phyloP scores from a whole-genome alignment of 2,113 vertebrate species.

The Toxotes chatareus region DNA sequence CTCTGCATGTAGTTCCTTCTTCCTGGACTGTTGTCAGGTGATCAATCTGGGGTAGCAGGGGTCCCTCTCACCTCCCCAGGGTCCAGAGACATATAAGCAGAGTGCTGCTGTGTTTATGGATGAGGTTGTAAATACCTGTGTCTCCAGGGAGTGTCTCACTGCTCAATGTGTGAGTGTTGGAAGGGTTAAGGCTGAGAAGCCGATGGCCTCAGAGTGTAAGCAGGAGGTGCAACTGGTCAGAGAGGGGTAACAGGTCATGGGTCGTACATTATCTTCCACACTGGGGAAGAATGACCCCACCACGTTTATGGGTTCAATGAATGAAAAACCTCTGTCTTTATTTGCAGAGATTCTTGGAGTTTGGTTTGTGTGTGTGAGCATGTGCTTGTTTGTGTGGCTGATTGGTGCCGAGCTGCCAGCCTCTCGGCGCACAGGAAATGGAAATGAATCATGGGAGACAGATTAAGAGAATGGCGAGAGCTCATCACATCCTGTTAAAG shows the following conservation, averaged over 20 bases:
- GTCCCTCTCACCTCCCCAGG: slow-evolving; percentile 25
- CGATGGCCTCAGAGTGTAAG: slow-evolving; percentile 44
- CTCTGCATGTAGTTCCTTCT: slow-evolving; percentile 14
- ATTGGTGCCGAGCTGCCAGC: slow-evolving; percentile 63
- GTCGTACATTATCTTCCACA: slow-evolving; percentile 18
- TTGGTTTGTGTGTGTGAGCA: slow-evolving; percentile 22
- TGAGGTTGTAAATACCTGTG: slow-evolving; percentile 59
- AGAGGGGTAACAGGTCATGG: slow-evolving; percentile 18
- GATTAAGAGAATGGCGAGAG: slow-evolving; percentile 77
- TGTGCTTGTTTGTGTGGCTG: slow-evolving; percentile 63
- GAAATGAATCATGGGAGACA: slow-evolving; percentile 79
- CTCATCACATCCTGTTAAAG: slow-evolving; percentile 81
- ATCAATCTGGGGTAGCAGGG: slow-evolving; percentile 20
- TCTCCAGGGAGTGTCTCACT: slow-evolving; percentile 22
- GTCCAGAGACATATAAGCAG: slow-evolving; percentile 12
- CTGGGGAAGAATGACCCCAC: slow-evolving; percentile 26
- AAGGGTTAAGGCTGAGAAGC: slow-evolving; percentile 54
- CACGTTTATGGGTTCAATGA: slow-evolving; percentile 50
- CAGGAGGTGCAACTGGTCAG: slow-evolving; percentile 33
- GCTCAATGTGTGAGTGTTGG: slow-evolving; percentile 26
- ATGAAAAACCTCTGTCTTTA: slow-evolving; percentile 53
- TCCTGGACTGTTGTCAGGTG: slow-evolving; percentile 24
- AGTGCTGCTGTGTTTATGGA: slow-evolving; percentile 44
- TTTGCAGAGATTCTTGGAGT: slow-evolving; percentile 35
- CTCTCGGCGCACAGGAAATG: slow-evolving; percentile 74